Conservation (phyloP, 2,888 invertebrate genomes). For the Morpho helenor region DNA sequence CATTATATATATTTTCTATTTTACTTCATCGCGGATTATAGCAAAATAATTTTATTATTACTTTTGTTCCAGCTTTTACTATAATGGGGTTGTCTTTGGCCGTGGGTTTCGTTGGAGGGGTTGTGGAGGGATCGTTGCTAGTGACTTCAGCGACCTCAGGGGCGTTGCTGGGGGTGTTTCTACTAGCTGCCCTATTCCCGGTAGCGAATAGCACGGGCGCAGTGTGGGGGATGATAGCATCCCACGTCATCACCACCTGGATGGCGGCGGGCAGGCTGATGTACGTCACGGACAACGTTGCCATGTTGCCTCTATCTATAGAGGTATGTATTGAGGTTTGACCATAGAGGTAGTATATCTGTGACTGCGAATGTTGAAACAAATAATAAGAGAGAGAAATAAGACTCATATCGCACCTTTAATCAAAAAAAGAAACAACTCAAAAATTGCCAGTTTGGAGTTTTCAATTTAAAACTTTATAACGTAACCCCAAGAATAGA, state of each 20-base stretch:
- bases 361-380: too few relatives aligned
- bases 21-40: too few relatives aligned
- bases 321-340: conserved; percentile 53
- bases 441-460: too few relatives aligned
- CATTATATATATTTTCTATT: too few relatives aligned
- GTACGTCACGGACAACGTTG: conserved; percentile 76
- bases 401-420: too few relatives aligned
- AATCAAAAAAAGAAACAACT: too few relatives aligned
- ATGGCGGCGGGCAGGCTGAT: conserved; percentile 86
- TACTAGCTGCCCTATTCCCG: conserved; percentile 90
- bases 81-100: conserved; percentile 89
- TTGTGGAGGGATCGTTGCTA: conserved; percentile 89
- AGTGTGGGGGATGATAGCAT: conserved; percentile 85
- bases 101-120: conserved; percentile 87
- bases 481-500: too few relatives aligned
- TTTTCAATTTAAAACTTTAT: too few relatives aligned
- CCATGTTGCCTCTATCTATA: conserved; percentile 81
- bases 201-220: conserved; percentile 92
- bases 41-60: too few relatives aligned
- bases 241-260: conserved; percentile 87
- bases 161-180: conserved; percentile 89
- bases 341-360: too few relatives aligned
- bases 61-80: conserved; percentile 75
- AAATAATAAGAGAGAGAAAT: too few relatives aligned
- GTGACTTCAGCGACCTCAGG: conserved; percentile 93